These are phyloP conservation scores for Eciton burchellii DNA, from an alignment of 1,140 invertebrate genomes.

Conservation along the genomic window DNA sequence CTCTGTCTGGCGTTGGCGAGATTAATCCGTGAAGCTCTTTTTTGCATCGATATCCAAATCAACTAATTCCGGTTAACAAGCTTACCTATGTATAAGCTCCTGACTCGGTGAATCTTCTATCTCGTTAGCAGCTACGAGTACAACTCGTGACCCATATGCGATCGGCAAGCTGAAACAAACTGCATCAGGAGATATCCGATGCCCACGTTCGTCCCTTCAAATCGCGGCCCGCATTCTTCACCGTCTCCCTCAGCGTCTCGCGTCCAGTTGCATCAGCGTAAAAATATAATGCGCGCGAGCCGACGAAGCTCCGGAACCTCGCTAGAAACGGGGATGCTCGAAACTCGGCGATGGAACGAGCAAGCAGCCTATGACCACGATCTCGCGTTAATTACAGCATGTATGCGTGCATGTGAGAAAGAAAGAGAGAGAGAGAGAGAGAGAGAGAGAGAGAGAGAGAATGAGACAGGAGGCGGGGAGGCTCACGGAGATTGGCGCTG, in stretches of 20 bases:
- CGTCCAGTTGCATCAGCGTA: constrained; percentile 9
- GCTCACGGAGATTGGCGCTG: not conserved
- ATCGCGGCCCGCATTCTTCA: constrained; percentile 8
- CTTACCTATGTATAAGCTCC: too few species aligned
- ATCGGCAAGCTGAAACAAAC: constrained; percentile 77
- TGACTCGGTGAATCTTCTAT: constrained; percentile 82
- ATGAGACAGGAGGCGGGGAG: too few species aligned
- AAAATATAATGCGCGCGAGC: not conserved
- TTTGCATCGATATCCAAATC: too few species aligned
- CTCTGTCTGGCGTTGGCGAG: too few species aligned
- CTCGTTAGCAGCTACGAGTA: constrained; percentile 80
- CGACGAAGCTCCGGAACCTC: not conserved
- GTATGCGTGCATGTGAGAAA: too few species aligned
- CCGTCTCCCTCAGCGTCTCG: not conserved
- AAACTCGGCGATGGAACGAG: not conserved
- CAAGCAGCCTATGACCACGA: not conserved
- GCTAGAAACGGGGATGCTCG: not conserved
- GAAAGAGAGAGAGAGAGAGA: too few species aligned
- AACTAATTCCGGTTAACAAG: constrained; percentile 77
- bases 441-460: too few species aligned
- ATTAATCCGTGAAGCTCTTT: too few species aligned
- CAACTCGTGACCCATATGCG: constrained; percentile 85
- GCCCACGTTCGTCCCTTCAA: not conserved
- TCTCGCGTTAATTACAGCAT: not conserved
- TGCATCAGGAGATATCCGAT: not conserved